Evolutionary conservation across 1,140 invertebrate genomes (phyloP).

Genomic region (Trachymyrmex cornetzi): DNA sequence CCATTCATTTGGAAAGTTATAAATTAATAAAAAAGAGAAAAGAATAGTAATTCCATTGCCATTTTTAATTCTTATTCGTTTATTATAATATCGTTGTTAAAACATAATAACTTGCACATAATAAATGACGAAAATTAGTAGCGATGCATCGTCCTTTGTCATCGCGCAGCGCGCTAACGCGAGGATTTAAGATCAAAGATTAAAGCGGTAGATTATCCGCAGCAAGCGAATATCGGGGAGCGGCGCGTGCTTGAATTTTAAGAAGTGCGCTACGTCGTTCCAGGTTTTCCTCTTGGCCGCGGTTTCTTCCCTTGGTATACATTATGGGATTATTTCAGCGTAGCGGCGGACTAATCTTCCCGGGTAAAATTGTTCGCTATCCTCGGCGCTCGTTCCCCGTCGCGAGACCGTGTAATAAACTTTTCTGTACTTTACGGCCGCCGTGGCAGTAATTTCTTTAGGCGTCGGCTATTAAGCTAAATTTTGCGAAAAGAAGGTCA

Average conservation of each 20-base stretch:
- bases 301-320: conserved; percentile 54
- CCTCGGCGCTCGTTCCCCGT: conserved; percentile 42
- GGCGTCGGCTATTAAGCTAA: conserved; percentile 63
- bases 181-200: conserved; percentile 56
- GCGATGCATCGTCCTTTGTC: conserved; percentile 8
- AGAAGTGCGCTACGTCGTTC: conserved; percentile 45
- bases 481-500: conserved; percentile 44
- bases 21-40: not conserved
- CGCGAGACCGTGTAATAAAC: conserved; percentile 71
- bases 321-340: conserved; percentile 71
- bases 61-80: not conserved
- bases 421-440: conserved; percentile 63
- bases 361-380: conserved; percentile 68
- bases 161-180: conserved; percentile 22
- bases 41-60: not conserved
- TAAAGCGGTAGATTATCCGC: conserved; percentile 60
- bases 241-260: conserved; percentile 58
- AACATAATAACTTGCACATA: not conserved
- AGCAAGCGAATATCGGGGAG: conserved; percentile 61
- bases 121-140: conserved; percentile 16
- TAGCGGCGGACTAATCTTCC: conserved; percentile 69
- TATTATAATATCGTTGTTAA: not conserved
- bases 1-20: not conserved
- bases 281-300: conserved; percentile 49
- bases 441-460: conserved; percentile 72